Conservation (phyloP, 1,140 invertebrate genomes). For the Papilio helenus region DNA sequence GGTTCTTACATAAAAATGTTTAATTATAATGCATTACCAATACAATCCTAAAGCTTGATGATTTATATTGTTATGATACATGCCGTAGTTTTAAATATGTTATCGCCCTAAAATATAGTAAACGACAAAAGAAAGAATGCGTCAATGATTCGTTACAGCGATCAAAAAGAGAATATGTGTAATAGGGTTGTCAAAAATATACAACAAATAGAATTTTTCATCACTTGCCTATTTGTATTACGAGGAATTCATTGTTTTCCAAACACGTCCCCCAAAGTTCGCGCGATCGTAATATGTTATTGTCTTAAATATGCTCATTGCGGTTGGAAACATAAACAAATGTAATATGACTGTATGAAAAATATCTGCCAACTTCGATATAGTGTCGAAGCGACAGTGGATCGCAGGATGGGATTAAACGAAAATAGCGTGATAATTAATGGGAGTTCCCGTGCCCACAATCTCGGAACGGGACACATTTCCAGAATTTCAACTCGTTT, state of each 20-base stretch:
- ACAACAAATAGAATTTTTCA: constrained; percentile 15
- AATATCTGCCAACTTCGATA: constrained; percentile 54
- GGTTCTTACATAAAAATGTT: background rate
- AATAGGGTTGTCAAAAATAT: constrained; percentile 23
- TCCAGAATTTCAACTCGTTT: constrained; percentile 55
- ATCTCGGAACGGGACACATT: constrained; percentile 60
- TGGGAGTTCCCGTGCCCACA: constrained; percentile 63
- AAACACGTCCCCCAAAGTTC: background rate
- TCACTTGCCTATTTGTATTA: background rate
- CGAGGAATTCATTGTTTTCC: constrained; percentile 2
- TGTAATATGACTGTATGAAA: constrained; percentile 46
- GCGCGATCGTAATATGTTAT: constrained; percentile 9
- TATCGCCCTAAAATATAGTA: constrained; percentile 9
- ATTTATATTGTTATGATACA: constrained; percentile 21
- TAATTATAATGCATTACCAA: background rate
- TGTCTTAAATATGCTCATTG: background rate
- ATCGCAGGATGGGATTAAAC: constrained; percentile 72
- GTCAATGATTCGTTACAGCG: constrained; percentile 9
- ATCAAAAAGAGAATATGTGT: background rate
- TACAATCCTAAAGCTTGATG: background rate
- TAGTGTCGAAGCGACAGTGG: constrained; percentile 57
- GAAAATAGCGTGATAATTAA: constrained; percentile 74
- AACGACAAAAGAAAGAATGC: constrained; percentile 18
- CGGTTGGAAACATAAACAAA: background rate
- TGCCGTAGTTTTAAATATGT: background rate